A percentile compares a stretch with the other conserved stretches of the same genome.
Evolutionary conservation across 2,888 invertebrate species (phyloP).

Genomic region (Dascillus cervinus): DNA sequence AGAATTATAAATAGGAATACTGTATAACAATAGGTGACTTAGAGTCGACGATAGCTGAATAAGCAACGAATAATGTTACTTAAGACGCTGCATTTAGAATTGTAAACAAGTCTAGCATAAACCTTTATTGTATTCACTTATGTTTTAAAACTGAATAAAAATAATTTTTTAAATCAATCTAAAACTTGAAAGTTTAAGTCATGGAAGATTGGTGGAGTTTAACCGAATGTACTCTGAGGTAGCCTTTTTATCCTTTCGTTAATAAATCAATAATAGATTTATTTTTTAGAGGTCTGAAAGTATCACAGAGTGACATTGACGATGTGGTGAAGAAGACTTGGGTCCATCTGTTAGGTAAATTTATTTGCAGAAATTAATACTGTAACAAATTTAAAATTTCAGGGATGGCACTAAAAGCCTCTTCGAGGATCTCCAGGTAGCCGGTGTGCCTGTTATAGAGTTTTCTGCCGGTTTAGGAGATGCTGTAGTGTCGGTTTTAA

Average conservation of each 20-base stretch:
- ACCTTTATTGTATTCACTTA: too few species aligned
- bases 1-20: too few species aligned
- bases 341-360: conserved; percentile 45
- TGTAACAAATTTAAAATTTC: conserved; percentile 9
- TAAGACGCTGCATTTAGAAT: too few species aligned
- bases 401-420: conserved; percentile 67
- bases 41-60: too few species aligned
- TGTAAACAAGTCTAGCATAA: too few species aligned
- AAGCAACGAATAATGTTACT: too few species aligned
- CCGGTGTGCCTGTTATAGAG: conserved; percentile 79
- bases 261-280: too few species aligned
- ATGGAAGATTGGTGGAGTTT: conserved; percentile 77
- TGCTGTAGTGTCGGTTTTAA: conserved; percentile 70
- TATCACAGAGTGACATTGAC: conserved; percentile 49
- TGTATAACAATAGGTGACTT: too few species aligned
- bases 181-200: too few species aligned
- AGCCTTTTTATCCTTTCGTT: too few species aligned
- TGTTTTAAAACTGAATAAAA: too few species aligned
- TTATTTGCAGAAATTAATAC: conserved; percentile 3
- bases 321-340: conserved; percentile 45
- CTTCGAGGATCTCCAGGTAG: conserved; percentile 52
- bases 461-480: conserved; percentile 96
- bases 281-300: conserved; percentile 46
- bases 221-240: conserved; percentile 57
- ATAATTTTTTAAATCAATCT: too few species aligned